Percentiles rank a stretch among this genome's conserved stretches.
phyloP scores from a whole-genome alignment of 2,888 invertebrate species.

The Watsonalla cultraria region DNA sequence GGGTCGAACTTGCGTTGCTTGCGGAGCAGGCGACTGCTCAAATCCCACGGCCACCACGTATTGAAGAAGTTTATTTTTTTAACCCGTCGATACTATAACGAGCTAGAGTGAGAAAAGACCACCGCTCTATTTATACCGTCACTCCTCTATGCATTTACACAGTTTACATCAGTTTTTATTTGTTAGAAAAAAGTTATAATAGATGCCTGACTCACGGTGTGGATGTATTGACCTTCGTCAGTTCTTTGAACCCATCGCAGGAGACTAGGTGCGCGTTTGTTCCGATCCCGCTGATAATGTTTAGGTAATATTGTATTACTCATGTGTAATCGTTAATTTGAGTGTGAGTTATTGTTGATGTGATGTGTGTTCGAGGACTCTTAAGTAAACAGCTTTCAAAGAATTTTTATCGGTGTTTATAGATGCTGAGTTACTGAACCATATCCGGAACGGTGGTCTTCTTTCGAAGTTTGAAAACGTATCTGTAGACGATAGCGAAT shows the following conservation, averaged over 20 bases:
- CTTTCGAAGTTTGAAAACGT: no score
- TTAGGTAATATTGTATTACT: slow-evolving; percentile 36
- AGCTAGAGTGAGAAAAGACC: background rate
- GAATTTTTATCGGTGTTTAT: no score
- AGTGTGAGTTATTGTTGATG: no score
- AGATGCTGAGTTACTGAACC: no score
- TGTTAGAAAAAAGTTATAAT: slow-evolving; percentile 56
- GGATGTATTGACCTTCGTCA: slow-evolving; percentile 53
- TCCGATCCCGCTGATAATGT: slow-evolving; percentile 28
- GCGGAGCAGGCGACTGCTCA: no score
- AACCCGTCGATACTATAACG: background rate
- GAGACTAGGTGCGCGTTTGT: background rate
- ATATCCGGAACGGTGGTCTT: no score
- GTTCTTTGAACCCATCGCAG: slow-evolving; percentile 59
- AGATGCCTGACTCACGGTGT: slow-evolving; percentile 62
- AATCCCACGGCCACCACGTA: no score
- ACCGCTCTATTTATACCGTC: background rate
- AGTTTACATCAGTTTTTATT: slow-evolving; percentile 37
- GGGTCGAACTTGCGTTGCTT: no score
- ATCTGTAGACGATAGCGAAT: no score
- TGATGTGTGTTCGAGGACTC: no score
- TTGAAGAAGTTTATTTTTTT: background rate
- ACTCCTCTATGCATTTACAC: slow-evolving; percentile 17
- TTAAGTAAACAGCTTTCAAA: no score
- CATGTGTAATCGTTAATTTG: slow-evolving; percentile 13